Percentiles rank a stretch among this genome's conserved stretches.
Conservation (phyloP, 1,140 invertebrate species). For the Drosophila rhopaloa region DNA sequence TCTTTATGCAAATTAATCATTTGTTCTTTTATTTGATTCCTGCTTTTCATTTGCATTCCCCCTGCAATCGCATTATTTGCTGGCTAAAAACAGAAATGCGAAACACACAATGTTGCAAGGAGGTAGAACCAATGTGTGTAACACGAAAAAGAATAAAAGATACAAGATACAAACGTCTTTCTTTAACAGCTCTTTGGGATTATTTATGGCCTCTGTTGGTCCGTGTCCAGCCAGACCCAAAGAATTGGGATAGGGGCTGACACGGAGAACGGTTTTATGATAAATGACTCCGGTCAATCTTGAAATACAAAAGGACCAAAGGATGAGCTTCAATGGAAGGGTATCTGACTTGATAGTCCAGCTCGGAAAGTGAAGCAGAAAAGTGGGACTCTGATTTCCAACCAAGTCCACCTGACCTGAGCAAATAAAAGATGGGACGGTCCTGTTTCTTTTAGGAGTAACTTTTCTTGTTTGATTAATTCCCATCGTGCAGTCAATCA, state of each 20-base stretch:
- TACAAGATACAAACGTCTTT: constrained; percentile 42
- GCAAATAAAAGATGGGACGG: neutral
- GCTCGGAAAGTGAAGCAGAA: neutral
- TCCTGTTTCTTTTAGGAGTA: neutral
- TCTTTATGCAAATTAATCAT: constrained; percentile 48
- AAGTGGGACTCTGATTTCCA: neutral
- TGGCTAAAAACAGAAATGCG: constrained; percentile 2
- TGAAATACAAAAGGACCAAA: neutral
- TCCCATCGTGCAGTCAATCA: constrained; percentile 18
- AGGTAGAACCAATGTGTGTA: constrained; percentile 25
- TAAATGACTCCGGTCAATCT: constrained; percentile 70
- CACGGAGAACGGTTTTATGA: constrained; percentile 65
- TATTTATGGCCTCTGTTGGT: constrained; percentile 60
- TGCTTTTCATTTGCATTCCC: constrained; percentile 22
- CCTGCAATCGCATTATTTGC: constrained; percentile 27
- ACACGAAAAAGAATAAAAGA: constrained; percentile 27
- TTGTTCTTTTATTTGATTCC: constrained; percentile 26
- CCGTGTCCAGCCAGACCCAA: constrained; percentile 20
- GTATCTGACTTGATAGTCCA: constrained; percentile 4
- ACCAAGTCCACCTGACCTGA: constrained; percentile 3
- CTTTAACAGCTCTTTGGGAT: constrained; percentile 50
- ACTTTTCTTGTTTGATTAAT: constrained; percentile 32
- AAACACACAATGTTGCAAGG: constrained; percentile 4
- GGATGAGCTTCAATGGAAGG: constrained; percentile 3
- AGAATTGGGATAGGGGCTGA: constrained; percentile 19